Base-by-base conservation (phyloP, 2,113 vertebrate species). In the Ancistrus triradiatus region DNA sequence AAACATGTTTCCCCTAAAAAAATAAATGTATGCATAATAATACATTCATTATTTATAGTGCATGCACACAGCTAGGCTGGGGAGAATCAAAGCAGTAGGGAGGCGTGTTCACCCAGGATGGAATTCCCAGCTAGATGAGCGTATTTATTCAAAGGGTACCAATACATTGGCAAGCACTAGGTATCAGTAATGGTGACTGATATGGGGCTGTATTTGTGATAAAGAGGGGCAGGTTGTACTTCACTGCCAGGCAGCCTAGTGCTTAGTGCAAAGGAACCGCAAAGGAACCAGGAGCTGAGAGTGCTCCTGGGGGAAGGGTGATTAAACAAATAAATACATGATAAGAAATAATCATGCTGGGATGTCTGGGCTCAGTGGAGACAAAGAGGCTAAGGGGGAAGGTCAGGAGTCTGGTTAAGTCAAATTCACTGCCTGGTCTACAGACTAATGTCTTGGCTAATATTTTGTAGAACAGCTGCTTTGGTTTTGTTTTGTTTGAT, bases 241-340 rank as follows among this genome's bases (percentile, higher is more conserved):
- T 18, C 60, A 28, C 60, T 79, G 80, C 81, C 80, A 85, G 84
- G 83, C 81, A 81, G 21, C 46, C 63, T 21, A 42, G 38, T 15
- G 78, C 78, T 49, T 80, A 75, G 70, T 76, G n/a, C n/a, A n/a
- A n/a, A n/a, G n/a, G n/a, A n/a, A n/a, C n/a, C n/a, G 78, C 72
- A 78, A 58, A 42, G 78, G 74, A 59, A 80, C 66, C 68, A 76
- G 79, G 77, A 70, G 78, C 82, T 76, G 72, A 87, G 72, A 87
- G 79, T 79, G 79, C 55, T 75, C 65, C 78, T 48, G 78, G 83
- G 68, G 83, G 80, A 80, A 76, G 83, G 84, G 82, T 65, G 83
- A 82, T 87, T 89, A 88, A 87, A 88, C 81, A 87, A 88, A 86
- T 87, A 86, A 88, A 88, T 85, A 86, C 85, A 85, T 83, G 87